Conservation (phyloP, 2,797 vertebrate species). For the Anguilla pacifica region DNA sequence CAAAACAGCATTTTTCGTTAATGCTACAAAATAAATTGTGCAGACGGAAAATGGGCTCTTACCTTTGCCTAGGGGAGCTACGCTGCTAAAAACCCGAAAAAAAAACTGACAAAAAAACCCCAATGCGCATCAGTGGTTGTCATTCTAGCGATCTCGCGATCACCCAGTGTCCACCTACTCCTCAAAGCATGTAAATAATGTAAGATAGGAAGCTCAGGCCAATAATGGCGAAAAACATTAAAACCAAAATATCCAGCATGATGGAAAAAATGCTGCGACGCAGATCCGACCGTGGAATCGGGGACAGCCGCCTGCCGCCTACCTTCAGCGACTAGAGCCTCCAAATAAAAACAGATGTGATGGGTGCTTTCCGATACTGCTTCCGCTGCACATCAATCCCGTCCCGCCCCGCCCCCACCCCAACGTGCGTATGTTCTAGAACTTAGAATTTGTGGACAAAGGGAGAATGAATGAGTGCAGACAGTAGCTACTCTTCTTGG, state of each 20-base stretch:
- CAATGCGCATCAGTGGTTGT: not conserved
- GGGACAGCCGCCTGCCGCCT: not conserved
- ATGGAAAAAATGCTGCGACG: constrained; percentile 28
- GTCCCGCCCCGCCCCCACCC: not conserved
- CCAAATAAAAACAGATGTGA: not conserved
- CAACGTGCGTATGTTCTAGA: constrained; percentile 14
- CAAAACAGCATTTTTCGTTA: not conserved
- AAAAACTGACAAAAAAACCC: not conserved
- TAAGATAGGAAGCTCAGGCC: constrained; percentile 92
- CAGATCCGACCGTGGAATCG: not conserved
- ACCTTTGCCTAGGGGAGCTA: not conserved
- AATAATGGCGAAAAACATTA: constrained; percentile 97
- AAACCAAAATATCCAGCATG: constrained; percentile 93
- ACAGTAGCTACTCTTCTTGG: not conserved
- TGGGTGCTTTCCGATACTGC: not conserved
- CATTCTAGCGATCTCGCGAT: not conserved
- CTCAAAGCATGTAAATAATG: constrained; percentile 92
- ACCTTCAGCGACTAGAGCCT: not conserved
- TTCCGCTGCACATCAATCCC: not conserved
- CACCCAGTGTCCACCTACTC: not conserved
- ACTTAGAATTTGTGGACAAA: not conserved
- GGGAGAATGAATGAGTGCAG: not conserved
- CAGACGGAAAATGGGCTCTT: not conserved
- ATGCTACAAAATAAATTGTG: not conserved
- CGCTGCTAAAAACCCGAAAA: not conserved